A percentile compares a stretch with the other conserved stretches of the same genome.
These are phyloP conservation scores for Enteromius radiatus DNA, from an alignment of 2,797 vertebrate genomes.

Conservation along the genomic window DNA sequence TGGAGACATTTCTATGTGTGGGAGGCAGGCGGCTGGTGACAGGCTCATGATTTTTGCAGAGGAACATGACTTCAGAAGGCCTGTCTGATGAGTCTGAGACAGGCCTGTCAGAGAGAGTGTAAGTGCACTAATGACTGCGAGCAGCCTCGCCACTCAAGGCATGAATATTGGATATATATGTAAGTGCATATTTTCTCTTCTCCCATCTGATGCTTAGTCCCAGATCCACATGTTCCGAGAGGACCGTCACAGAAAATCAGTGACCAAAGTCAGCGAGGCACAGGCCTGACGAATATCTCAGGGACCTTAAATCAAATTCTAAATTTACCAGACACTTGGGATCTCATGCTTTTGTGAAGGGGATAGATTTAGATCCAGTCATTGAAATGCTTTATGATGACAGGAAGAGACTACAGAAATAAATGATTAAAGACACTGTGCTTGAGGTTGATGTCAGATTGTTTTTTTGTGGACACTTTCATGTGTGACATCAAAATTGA, in stretches of 20 bases:
- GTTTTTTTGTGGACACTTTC: neutral
- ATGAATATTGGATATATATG: slow-evolving; percentile 75
- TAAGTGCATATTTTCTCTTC: slow-evolving; percentile 62
- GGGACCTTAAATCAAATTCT: neutral
- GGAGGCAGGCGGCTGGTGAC: slow-evolving; percentile 47
- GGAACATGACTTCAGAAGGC: slow-evolving; percentile 66
- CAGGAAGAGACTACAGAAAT: slow-evolving; percentile 2
- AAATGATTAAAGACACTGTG: neutral
- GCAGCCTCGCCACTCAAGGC: slow-evolving; percentile 67
- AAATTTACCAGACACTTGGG: slow-evolving; percentile 20
- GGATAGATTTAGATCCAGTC: slow-evolving; percentile 12
- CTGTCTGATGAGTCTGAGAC: slow-evolving; percentile 63
- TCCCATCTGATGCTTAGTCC: slow-evolving; percentile 40
- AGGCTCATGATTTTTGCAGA: slow-evolving; percentile 76
- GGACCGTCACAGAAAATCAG: slow-evolving; percentile 25
- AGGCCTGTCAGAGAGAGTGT: slow-evolving; percentile 65
- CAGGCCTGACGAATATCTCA: slow-evolving; percentile 9
- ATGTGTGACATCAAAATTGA: neutral
- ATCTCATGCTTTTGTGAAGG: slow-evolving; percentile 16
- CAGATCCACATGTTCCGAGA: slow-evolving; percentile 24
- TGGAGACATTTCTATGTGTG: slow-evolving; percentile 48
- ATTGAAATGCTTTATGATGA: neutral
- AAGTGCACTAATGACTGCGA: slow-evolving; percentile 76
- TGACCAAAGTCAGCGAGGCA: slow-evolving; percentile 18
- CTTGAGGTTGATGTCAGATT: slow-evolving; percentile 1